Percentiles rank a stretch among this genome's conserved stretches.
These are phyloP conservation scores for Aleiodes leptofemur DNA, from an alignment of 2,888 invertebrate species.

Conservation along the genomic window DNA sequence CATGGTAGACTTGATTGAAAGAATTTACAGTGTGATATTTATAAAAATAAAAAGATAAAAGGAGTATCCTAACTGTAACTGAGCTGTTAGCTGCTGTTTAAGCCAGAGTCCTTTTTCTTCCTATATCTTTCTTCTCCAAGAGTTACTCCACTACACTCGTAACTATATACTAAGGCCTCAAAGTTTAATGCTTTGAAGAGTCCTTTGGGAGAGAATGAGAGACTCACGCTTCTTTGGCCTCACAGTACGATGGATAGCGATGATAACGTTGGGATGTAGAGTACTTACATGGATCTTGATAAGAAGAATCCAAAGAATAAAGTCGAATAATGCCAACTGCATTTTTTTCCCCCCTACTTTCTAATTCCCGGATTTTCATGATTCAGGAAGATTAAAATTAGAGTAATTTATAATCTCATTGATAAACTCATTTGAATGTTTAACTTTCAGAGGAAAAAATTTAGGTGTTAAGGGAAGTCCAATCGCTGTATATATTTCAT, in stretches of 20 bases:
- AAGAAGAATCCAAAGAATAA: not conserved
- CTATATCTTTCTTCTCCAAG: too few relatives aligned
- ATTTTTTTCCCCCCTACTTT: not conserved
- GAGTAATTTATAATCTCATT: conserved; percentile 1
- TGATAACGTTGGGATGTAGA: conserved; percentile 21
- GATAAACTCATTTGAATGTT: not conserved
- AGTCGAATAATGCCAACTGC: conserved; percentile 12
- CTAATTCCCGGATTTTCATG: not conserved
- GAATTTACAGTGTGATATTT: conserved; percentile 60
- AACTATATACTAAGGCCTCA: not conserved
- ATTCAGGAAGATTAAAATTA: not conserved
- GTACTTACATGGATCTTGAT: conserved; percentile 32
- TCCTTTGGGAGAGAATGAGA: not conserved
- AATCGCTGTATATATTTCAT: too few relatives aligned
- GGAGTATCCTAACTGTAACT: conserved; percentile 57
- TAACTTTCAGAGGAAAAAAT: not conserved
- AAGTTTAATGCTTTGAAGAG: not conserved
- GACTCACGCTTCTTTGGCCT: conserved; percentile 4
- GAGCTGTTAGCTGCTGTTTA: conserved; percentile 34
- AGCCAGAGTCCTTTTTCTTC: too few relatives aligned
- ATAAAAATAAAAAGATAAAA: conserved; percentile 54
- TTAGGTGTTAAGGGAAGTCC: too few relatives aligned
- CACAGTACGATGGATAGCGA: conserved; percentile 1
- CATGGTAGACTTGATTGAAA: conserved; percentile 59
- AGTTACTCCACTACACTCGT: conserved; percentile 18